Evolutionary conservation across 37 sponge, comb jelly and placozoan species (phyloP).

Genomic region (Hexactinellida sp.): DNA sequence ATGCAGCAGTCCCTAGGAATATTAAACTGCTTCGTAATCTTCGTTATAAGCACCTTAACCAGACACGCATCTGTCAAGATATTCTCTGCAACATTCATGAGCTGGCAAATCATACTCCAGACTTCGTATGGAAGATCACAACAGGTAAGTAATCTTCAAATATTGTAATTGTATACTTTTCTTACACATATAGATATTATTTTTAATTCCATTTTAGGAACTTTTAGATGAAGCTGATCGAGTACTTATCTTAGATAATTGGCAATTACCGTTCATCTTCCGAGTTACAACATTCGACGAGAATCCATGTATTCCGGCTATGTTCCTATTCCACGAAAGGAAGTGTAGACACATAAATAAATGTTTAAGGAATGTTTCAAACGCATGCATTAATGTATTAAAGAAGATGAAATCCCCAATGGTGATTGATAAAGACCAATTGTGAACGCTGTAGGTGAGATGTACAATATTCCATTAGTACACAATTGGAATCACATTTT

Average conservation of each 20-base stretch:
- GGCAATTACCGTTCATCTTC: neutral
- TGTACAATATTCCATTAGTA: neutral
- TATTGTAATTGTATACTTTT: too few species aligned
- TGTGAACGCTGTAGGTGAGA: neutral
- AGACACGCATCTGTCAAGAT: slow-evolving; percentile 22
- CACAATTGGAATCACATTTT: slow-evolving; percentile 18
- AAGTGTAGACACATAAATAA: neutral
- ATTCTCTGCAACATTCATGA: slow-evolving; percentile 36
- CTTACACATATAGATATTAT: too few species aligned
- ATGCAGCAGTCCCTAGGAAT: slow-evolving; percentile 21
- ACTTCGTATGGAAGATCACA: slow-evolving; percentile 14
- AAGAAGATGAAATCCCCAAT: neutral
- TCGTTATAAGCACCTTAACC: neutral
- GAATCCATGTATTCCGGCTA: neutral
- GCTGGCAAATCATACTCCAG: slow-evolving; percentile 21
- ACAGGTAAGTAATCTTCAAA: neutral
- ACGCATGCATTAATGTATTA: neutral
- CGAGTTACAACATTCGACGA: neutral
- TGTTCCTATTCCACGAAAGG: neutral
- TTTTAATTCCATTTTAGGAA: too few species aligned
- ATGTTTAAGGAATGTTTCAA: neutral
- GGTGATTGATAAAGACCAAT: neutral
- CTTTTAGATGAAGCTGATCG: slow-evolving; percentile 2
- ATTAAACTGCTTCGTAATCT: slow-evolving; percentile 24
- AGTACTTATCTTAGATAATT: neutral